Percentiles rank a stretch among this genome's conserved stretches.
Conservation (phyloP, 2,113 vertebrate species). For the Tautogolabrus adspersus region DNA sequence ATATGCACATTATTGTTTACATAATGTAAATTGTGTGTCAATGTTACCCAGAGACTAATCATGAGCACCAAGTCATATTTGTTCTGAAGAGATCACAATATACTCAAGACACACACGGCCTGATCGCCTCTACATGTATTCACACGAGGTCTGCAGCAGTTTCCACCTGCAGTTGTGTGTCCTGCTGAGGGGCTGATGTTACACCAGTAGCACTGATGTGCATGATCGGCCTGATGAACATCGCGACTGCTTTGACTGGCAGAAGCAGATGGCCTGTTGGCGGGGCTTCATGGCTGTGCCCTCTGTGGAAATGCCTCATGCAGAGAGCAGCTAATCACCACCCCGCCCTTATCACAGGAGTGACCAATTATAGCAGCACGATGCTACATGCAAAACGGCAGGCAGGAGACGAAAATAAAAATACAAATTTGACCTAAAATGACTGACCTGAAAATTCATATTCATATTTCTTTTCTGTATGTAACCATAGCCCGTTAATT, state of each 20-base stretch:
- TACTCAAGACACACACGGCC: neutral
- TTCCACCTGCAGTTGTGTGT: constrained; percentile 45
- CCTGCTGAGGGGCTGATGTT: constrained; percentile 52
- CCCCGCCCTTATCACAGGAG: constrained; percentile 27
- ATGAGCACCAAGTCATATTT: neutral
- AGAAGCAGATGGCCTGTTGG: constrained; percentile 74
- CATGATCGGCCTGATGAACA: constrained; percentile 63
- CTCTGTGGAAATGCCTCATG: constrained; percentile 53
- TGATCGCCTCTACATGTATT: constrained; percentile 35
- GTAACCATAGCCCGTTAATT: too few species aligned
- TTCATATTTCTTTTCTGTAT: neutral
- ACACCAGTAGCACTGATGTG: constrained; percentile 57
- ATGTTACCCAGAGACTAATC: neutral
- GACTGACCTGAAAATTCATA: constrained; percentile 27
- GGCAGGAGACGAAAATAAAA: constrained; percentile 1
- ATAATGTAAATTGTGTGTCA: neutral
- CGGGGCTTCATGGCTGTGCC: constrained; percentile 35
- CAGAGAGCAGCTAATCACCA: constrained; percentile 54
- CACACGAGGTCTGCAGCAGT: constrained; percentile 11
- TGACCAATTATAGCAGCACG: constrained; percentile 55
- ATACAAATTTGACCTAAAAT: constrained; percentile 30
- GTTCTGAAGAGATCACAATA: neutral
- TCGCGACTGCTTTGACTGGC: constrained; percentile 53
- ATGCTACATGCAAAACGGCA: constrained; percentile 30
- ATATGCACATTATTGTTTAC: neutral